Conservation (phyloP, 2,888 invertebrate genomes). For the Troides oblongomaculatus region DNA sequence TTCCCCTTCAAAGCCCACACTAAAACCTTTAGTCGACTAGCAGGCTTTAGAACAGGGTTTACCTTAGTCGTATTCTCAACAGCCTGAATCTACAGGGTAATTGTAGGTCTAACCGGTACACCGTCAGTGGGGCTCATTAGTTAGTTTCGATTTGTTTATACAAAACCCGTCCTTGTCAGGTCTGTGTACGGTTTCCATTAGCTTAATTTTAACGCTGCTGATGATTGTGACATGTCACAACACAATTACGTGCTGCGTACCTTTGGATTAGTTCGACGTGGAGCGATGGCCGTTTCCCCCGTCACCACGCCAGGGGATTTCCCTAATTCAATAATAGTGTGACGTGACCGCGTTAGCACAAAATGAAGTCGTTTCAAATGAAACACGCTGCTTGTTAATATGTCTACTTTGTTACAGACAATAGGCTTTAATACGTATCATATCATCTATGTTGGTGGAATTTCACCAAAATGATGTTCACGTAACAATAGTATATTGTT, state of each 20-base stretch:
- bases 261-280: slow-evolving; percentile 28
- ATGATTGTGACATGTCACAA: slow-evolving; percentile 28
- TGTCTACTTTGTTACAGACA: slow-evolving; percentile 9
- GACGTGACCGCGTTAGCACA: slow-evolving; percentile 31
- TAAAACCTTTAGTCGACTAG: no score
- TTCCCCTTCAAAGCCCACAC: no score
- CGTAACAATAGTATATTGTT: no score
- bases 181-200: slow-evolving; percentile 2
- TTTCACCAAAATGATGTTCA: neutral
- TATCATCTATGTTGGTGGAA: neutral
- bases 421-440: neutral
- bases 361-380: slow-evolving; percentile 28
- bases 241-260: slow-evolving; percentile 30
- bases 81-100: no score
- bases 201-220: neutral
- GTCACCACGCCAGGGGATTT: slow-evolving; percentile 32
- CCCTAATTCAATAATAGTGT: slow-evolving; percentile 36
- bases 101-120: neutral
- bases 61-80: no score
- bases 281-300: slow-evolving; percentile 28
- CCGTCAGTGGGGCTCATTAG: neutral
- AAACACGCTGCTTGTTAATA: slow-evolving; percentile 13
- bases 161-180: slow-evolving; percentile 2
- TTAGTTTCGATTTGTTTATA: slow-evolving; percentile 4
- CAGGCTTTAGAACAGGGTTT: no score